These are phyloP conservation scores for Minunthozetes semirufus DNA, from an alignment of 2,888 invertebrate genomes.

Conservation along the genomic window DNA sequence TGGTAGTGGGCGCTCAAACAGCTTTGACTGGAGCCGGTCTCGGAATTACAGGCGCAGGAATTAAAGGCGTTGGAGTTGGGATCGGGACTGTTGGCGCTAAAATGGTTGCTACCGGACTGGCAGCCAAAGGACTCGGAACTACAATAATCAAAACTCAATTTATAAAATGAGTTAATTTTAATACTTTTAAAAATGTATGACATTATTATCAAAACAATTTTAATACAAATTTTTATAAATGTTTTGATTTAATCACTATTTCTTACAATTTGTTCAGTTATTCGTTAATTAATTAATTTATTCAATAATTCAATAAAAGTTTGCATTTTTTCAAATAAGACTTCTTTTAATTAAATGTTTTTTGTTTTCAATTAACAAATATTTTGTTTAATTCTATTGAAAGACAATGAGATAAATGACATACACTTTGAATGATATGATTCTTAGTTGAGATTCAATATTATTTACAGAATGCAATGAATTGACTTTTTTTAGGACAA, in stretches of 20 bases:
- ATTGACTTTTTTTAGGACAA: background rate
- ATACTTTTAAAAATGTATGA: background rate
- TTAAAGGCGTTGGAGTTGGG: conserved; percentile 10
- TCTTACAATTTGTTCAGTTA: background rate
- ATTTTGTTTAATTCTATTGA: too few relatives aligned
- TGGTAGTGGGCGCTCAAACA: conserved; percentile 25
- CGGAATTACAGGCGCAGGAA: conserved; percentile 2
- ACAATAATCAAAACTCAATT: background rate
- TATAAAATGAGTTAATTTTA: background rate
- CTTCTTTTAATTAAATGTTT: too few relatives aligned
- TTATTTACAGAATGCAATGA: too few relatives aligned
- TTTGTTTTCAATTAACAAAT: too few relatives aligned
- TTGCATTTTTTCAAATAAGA: too few relatives aligned
- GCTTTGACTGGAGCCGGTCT: conserved; percentile 2
- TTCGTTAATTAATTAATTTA: too few relatives aligned
- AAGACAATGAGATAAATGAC: too few relatives aligned
- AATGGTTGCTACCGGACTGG: background rate
- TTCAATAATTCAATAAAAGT: too few relatives aligned
- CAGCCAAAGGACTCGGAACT: background rate
- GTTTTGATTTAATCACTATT: background rate
- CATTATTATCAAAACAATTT: background rate
- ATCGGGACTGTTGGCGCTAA: background rate
- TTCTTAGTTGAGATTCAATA: too few relatives aligned
- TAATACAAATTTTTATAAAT: background rate
- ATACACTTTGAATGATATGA: too few relatives aligned